Evolutionary conservation across 92 coral and sea anemone genomes (phyloP).

Genomic region (Phenganax subtilis): DNA sequence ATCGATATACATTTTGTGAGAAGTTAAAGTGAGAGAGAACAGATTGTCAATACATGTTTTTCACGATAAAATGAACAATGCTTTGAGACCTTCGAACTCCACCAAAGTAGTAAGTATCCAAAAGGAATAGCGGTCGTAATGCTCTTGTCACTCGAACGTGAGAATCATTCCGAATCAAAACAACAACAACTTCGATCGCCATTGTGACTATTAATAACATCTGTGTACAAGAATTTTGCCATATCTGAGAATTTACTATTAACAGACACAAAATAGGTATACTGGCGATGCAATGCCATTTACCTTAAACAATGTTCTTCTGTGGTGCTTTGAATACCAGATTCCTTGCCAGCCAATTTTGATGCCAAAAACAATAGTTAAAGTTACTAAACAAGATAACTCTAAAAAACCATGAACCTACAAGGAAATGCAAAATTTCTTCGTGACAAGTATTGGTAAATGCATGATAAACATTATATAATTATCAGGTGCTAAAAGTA

Average conservation of each 20-base stretch:
- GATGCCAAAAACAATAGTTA: conserved; percentile 56
- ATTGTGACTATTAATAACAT: conserved; percentile 60
- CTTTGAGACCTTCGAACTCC: conserved; percentile 77
- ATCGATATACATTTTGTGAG: not conserved
- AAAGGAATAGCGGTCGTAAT: conserved; percentile 81
- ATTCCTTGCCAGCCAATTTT: conserved; percentile 86
- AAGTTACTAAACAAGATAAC: conserved; percentile 49
- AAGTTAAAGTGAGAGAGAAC: not conserved
- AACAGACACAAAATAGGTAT: not conserved
- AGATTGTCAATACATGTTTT: not conserved
- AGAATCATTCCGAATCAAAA: conserved; percentile 64
- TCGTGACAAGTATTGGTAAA: too few species aligned
- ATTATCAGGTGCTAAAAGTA: too few species aligned
- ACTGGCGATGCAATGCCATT: not conserved
- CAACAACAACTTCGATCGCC: conserved; percentile 75
- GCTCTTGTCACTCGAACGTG: conserved; percentile 97
- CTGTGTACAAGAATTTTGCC: conserved; percentile 40
- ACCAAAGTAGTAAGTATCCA: conserved; percentile 75
- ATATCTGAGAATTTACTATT: not conserved
- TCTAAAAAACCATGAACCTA: conserved; percentile 81
- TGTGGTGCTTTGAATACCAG: conserved; percentile 67
- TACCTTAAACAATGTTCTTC: conserved; percentile 82
- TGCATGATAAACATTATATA: too few species aligned
- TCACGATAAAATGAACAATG: too few species aligned
- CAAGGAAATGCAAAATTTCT: not conserved